phyloP scores from a whole-genome alignment of 2,113 vertebrate genomes.

The Xenopus tropicalis region UCB_Xtro_10.0 CM004451.2:81178001-81178500 shows the following conservation, averaged over 20 bases:
- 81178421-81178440: neutral
- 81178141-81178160: conserved; percentile 2
- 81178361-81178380: neutral
- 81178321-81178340: neutral
- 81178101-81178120: no score
- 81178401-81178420: conserved; percentile 17
- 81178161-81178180: conserved; percentile 24
- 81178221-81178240: conserved; percentile 37
- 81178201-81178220: conserved; percentile 10
- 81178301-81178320: neutral
- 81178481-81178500: conserved; percentile 29
- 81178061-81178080: no score
- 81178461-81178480: conserved; percentile 25
- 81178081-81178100: no score
- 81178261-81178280: conserved; percentile 7
- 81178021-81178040: no score
- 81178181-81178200: conserved; percentile 13
- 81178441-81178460: conserved; percentile 4
- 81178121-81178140: no score
- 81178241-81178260: conserved; percentile 20
- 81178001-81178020: no score
- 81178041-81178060: no score
- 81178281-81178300: neutral
- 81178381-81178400: conserved; percentile 1
- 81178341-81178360: neutral